Evolutionary conservation across 2,113 vertebrate species (phyloP).

Genomic region (Cygnus atratus): DNA sequence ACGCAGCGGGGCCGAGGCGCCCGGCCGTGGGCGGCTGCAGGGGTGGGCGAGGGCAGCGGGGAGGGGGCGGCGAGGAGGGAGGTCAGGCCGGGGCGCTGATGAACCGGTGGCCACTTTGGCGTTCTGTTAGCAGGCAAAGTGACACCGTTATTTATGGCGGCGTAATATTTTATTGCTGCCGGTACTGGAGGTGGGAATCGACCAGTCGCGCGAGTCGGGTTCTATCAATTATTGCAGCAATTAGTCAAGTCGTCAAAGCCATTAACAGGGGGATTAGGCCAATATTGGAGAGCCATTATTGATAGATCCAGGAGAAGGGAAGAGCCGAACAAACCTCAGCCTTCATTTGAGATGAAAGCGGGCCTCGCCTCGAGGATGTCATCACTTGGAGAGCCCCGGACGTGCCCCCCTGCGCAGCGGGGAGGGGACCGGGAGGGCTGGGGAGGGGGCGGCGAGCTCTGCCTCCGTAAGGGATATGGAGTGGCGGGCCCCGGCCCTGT

Average conservation of each 20-base stretch:
- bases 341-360: neutral
- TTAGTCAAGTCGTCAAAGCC: conserved; percentile 84
- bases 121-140: conserved; percentile 24
- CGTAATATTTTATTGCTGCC: conserved; percentile 85
- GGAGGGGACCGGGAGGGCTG: neutral
- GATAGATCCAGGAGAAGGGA: conserved; percentile 48
- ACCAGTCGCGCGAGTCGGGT: conserved; percentile 82
- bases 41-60: conserved; percentile 53
- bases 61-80: conserved; percentile 66
- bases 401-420: neutral
- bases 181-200: conserved; percentile 76
- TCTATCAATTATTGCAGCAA: conserved; percentile 92
- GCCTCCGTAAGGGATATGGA: conserved; percentile 13
- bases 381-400: neutral
- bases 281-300: conserved; percentile 72
- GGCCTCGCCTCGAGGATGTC: conserved; percentile 34
- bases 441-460: neutral
- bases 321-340: neutral
- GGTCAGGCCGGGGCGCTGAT: conserved; percentile 63
- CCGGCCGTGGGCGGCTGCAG: conserved; percentile 43
- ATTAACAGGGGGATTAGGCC: conserved; percentile 72
- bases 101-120: conserved; percentile 5
- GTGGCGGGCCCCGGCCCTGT: neutral
- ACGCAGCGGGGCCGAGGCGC: too few relatives aligned
- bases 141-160: conserved; percentile 78